These are phyloP conservation scores for Leguminivora glycinivorella DNA, from an alignment of 1,140 invertebrate genomes.

Conservation along the genomic window DNA sequence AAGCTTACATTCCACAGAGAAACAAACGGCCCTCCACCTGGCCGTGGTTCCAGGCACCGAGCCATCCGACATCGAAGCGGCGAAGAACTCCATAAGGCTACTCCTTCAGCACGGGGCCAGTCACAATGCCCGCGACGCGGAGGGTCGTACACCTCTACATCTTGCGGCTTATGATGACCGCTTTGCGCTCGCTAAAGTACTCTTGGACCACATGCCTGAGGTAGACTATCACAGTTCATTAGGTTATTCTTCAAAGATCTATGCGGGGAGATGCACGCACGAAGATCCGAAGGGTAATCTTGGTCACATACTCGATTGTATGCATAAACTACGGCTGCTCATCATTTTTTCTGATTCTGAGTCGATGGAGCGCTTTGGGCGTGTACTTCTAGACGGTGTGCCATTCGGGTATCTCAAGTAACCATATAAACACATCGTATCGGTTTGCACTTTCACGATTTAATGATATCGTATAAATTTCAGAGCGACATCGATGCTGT, in stretches of 20 bases:
- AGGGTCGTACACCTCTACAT: slow-evolving; percentile 87
- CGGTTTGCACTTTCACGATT: too few species aligned
- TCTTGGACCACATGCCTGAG: slow-evolving; percentile 35
- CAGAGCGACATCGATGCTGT: slow-evolving; percentile 56
- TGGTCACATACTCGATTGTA: too few species aligned
- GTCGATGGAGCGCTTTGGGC: too few species aligned
- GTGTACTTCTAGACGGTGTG: too few species aligned
- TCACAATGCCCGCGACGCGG: slow-evolving; percentile 80
- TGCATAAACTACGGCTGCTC: too few species aligned
- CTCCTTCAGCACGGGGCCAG: slow-evolving; percentile 80
- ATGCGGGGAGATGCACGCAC: too few species aligned
- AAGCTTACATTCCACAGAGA: slow-evolving; percentile 41
- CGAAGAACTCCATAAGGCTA: slow-evolving; percentile 48
- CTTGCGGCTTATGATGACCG: slow-evolving; percentile 74
- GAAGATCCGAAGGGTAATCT: too few species aligned
- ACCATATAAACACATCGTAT: too few species aligned
- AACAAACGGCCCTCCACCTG: slow-evolving; percentile 87
- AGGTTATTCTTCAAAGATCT: too few species aligned
- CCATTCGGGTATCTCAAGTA: too few species aligned
- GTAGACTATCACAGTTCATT: slow-evolving; percentile 29
- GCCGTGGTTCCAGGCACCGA: slow-evolving; percentile 84
- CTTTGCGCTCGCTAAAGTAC: slow-evolving; percentile 33
- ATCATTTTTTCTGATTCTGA: too few species aligned
- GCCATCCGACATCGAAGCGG: slow-evolving; percentile 33
- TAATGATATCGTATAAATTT: slow-evolving; percentile 34